Conservation (phyloP, 2,888 invertebrate genomes). For the Myopa testacea region DNA sequence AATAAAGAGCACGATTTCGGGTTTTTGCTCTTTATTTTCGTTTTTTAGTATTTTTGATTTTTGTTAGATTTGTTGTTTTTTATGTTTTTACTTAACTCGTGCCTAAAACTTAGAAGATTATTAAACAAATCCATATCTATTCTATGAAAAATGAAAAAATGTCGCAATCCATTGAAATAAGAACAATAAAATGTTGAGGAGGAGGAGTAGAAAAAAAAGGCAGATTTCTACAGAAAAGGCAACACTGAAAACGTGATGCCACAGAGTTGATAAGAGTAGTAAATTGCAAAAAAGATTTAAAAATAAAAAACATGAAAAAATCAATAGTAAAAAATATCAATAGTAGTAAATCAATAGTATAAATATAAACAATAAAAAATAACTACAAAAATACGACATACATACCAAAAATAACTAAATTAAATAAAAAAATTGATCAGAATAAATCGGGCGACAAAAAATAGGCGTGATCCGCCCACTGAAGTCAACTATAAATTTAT, state of each 20-base stretch:
- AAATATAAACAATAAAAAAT: too few relatives aligned
- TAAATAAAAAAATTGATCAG: too few relatives aligned
- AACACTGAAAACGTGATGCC: not conserved
- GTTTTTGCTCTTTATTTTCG: not conserved
- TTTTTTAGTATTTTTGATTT: not conserved
- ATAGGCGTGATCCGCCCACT: too few relatives aligned
- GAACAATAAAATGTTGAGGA: too few relatives aligned
- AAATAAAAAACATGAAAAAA: not conserved
- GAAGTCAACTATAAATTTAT: too few relatives aligned
- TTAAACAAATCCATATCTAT: not conserved
- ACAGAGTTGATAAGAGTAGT: not conserved
- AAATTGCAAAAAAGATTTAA: not conserved
- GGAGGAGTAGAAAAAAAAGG: not conserved
- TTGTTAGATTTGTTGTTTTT: not conserved
- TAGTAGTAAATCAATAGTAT: not conserved
- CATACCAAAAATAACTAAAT: too few relatives aligned
- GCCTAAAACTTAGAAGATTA: not conserved
- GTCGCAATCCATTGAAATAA: not conserved
- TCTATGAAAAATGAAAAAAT: not conserved
- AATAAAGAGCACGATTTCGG: constrained; percentile 28
- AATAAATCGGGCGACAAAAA: too few relatives aligned
- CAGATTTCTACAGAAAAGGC: not conserved
- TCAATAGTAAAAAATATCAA: not conserved
- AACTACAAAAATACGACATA: too few relatives aligned
- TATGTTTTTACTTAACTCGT: not conserved